Evolutionary conservation across 1,140 invertebrate genomes (phyloP).

Genomic region (Vanessa atalanta): DNA sequence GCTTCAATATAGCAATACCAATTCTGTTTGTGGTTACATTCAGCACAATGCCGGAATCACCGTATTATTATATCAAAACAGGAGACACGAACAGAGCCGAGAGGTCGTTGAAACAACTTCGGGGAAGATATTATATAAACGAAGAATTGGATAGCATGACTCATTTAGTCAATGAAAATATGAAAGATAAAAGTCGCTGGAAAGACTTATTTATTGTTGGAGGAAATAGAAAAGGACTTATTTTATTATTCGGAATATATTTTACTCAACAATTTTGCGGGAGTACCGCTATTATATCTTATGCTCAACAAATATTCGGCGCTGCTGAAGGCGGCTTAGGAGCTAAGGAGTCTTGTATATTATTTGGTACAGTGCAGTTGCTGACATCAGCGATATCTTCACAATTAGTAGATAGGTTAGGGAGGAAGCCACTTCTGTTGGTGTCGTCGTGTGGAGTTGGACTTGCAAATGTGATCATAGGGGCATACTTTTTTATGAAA

Average conservation of each 20-base stretch:
- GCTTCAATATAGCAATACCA: conserved; percentile 82
- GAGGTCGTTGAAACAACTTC: conserved; percentile 82
- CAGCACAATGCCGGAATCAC: conserved; percentile 89
- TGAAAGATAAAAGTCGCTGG: conserved; percentile 80
- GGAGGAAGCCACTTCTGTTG: conserved; percentile 85
- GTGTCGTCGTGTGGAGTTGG: conserved; percentile 82
- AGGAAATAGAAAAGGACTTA: conserved; percentile 84
- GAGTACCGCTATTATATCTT: conserved; percentile 88
- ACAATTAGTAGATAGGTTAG: conserved; percentile 86
- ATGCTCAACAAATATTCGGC: conserved; percentile 87
- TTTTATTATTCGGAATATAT: conserved; percentile 84
- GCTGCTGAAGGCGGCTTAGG: conserved; percentile 77
- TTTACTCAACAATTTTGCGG: conserved; percentile 89
- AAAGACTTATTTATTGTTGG: conserved; percentile 81
- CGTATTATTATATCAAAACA: conserved; percentile 85
- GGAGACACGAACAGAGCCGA: conserved; percentile 83
- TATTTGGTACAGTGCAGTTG: conserved; percentile 86
- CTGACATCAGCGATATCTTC: conserved; percentile 83
- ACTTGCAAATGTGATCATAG: conserved; percentile 80
- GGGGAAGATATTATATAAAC: conserved; percentile 82
- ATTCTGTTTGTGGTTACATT: conserved; percentile 84
- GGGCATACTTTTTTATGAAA: conserved; percentile 84
- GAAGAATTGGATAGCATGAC: conserved; percentile 84
- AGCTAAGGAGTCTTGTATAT: conserved; percentile 82
- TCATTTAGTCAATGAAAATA: conserved; percentile 81